Conservation (phyloP, 2,888 invertebrate species). For the Chrysolina oricalcia region DNA sequence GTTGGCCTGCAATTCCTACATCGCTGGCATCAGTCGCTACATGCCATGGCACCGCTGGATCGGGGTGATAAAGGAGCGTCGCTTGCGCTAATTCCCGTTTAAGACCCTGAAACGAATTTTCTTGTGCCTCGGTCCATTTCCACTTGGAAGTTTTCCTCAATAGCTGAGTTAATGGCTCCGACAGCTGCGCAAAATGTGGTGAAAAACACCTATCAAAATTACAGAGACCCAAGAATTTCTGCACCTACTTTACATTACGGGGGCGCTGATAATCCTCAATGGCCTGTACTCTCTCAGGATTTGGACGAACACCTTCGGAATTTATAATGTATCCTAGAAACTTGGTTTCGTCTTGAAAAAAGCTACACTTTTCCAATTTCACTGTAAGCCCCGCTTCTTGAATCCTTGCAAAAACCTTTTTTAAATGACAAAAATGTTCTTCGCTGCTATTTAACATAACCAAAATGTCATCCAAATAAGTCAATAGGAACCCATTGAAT, state of each 20-base stretch:
- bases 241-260: slow-evolving; percentile 42
- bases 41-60: neutral
- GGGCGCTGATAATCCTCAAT: slow-evolving; percentile 50
- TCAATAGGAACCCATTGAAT: too few species aligned
- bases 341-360: slow-evolving; percentile 44
- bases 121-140: neutral
- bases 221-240: slow-evolving; percentile 49
- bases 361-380: too few species aligned
- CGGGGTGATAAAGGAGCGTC: neutral
- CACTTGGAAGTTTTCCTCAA: neutral
- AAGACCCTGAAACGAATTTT: neutral
- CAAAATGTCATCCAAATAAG: too few species aligned
- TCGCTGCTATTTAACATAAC: slow-evolving; percentile 41
- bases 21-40: neutral
- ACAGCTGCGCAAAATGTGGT: neutral
- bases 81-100: neutral
- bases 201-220: too few species aligned
- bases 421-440: slow-evolving; percentile 44
- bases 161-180: neutral
- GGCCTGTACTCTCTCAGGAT: slow-evolving; percentile 47
- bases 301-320: slow-evolving; percentile 45
- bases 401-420: slow-evolving; percentile 40
- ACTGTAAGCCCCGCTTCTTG: slow-evolving; percentile 46
- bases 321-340: slow-evolving; percentile 42
- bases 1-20: neutral